Evolutionary conservation across 2,113 vertebrate genomes (phyloP), one percentile per base, ranked within the genome.

Genomic region (Anarrhichthys ocellatus): DNA sequence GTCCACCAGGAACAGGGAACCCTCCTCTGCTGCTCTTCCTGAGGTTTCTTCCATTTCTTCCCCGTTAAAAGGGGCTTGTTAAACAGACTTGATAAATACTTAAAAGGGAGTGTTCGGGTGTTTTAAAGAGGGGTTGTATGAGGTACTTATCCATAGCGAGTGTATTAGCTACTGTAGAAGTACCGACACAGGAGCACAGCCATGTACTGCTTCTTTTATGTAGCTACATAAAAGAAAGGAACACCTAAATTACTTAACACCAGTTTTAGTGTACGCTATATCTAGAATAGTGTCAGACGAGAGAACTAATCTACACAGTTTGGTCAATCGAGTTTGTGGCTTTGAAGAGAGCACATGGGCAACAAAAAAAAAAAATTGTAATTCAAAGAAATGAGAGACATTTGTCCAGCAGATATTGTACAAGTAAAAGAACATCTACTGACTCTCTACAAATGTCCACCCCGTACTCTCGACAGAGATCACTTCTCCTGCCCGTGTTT

Each of bases 401-500:
- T 68, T 54, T 38, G 38, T 73, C 42, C 46, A 36, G 24, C 40
- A 44, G 22, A 24, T 42, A 8, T 18, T n/a, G 2, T 52, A 22
- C 38, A 68, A 69, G 15, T 24, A 68, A 46, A 29, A 66, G 65
- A 11, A 18, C 42, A 48, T 50, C 17, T 50, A 34, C 18, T 68
- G 44, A 50, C 32, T 48, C 17, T 68, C 24, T 50, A n/a, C 42
- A 48, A 48, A 48, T 48, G 14, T 17, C 44, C 44, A 15, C 38
- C 38, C 7, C 24, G 6, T 38, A 8, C 58, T 50, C 79, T 64
- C 59, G 6, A 24, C 9, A 56, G 20, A 48, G 34, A 42, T 48
- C 63, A 29, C 54, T 9, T n/a, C 15, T 68, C 14, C 62, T 27
- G 22, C 48, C 36, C 22, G 18, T 72, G 24, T 76, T 75, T 74